Conservation (phyloP, 2,113 vertebrate genomes). For the Elephantulus edwardii region DNA sequence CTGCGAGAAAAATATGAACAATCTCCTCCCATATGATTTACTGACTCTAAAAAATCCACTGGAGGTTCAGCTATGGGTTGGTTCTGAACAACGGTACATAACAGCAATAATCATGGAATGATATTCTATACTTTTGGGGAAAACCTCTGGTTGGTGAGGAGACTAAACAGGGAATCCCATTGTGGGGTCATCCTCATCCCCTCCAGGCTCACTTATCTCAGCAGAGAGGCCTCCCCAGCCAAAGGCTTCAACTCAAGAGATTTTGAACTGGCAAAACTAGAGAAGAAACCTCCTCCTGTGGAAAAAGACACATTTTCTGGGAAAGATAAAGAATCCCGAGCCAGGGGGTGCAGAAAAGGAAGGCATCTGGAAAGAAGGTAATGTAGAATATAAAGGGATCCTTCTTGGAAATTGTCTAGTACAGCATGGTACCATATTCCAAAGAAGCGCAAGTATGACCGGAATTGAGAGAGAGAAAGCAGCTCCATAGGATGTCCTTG, state of each 20-base stretch:
- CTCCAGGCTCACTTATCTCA: not conserved
- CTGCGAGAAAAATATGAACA: no score
- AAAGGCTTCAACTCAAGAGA: not conserved
- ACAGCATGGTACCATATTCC: no score
- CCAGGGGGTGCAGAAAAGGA: not conserved
- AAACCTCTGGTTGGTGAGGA: not conserved
- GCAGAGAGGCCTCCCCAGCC: not conserved
- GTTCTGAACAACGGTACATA: no score
- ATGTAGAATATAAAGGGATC: not conserved
- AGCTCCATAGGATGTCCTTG: not conserved
- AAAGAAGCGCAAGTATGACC: no score
- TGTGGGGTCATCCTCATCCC: not conserved
- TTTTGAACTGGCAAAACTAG: not conserved
- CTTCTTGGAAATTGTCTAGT: no score
- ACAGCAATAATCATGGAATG: no score
- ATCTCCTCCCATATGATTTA: no score
- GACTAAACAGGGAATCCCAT: not conserved
- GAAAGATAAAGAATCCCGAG: not conserved
- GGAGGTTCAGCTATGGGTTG: no score
- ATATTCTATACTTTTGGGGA: not conserved
- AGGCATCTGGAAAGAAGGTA: not conserved
- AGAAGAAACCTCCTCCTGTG: not conserved
- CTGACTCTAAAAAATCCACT: no score
- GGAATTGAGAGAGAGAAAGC: not conserved
- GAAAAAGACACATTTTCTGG: not conserved